Base-by-base conservation (phyloP, 2,113 vertebrate species). In the Rattus rattus region DNA sequence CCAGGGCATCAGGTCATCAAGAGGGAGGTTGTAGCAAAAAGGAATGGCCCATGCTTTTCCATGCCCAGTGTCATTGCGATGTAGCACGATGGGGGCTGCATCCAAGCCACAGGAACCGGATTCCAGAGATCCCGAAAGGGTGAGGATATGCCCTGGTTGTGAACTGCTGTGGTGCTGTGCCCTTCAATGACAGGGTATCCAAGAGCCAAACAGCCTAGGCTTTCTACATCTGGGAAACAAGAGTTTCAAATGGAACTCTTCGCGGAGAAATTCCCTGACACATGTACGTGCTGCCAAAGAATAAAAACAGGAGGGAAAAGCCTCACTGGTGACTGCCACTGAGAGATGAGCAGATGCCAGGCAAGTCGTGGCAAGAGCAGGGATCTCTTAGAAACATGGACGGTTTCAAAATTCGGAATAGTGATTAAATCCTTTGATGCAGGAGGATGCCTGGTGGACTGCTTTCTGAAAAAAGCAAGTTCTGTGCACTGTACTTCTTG, bases 331-430 rank as follows among this genome's bases (percentile, higher is more conserved):
- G 86, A 73, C 33, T 75, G 63, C 65, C 72, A 39, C 10, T 16
- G 19, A 43, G 80, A 92, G 76, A 94, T 17, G 33, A 26, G 67
- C 49, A 92, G 63, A 26, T 94, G 22, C 52, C 77, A 81, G 47
- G 83, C 89, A 93, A 61, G 77, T 72, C 59, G 8, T 16, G 89
- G 95, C 93, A 96, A 88, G 90, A 89, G 16, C 24, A 36, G 63
- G 86, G 80, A 76, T 77, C 81, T 92, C 91, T 81, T 52, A 3
- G 91, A 94, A 91, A 56, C 75, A 36, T 20, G 52, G 85, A 73
- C 24, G 36, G 86, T n/a, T 63, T 93, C 80, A 87, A 72, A 93
- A 36, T 33, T 94, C 70, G n/a, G 85, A 89, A n/a, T 79, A 79
- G 81, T 90, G 83, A 79, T 39, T 79, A 83, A 80, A 52, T 63